Evolutionary conservation across 2,888 invertebrate species (phyloP), one percentile per base, ranked within the genome.

Genomic region (Perithous albicinctus): DNA sequence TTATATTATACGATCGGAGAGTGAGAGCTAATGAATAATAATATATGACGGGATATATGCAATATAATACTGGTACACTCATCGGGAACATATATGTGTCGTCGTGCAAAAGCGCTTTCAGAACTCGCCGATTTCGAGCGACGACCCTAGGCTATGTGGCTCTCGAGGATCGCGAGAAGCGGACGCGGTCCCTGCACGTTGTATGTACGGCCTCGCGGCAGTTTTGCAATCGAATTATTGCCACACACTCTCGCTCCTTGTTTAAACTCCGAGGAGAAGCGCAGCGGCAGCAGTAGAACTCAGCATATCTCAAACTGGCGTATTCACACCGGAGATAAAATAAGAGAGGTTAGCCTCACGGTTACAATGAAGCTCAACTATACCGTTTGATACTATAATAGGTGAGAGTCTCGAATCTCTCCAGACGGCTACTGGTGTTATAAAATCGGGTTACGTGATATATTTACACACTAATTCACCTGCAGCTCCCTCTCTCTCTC

Each of bases 221-320:
- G 76, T 89, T 89, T 89, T 87, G 88, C 89, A 90, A 90, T 87
- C 85, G 78, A 87, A 87, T 73, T 80, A 74, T 90, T 88, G 89
- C 89, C 83, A 88, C 87, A 89, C 83, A 74, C 82, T 84, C 87
- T 64, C 69, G 81, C 78, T 85, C 86, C 86, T 88, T 88, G 86
- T 89, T 87, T 81, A 86, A 69, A 10, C 59, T 26, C 46, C 54
- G 7, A 29, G n/a, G 29, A 56, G 56, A 15, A 29, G 56, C 29
- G 12, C 10, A 8, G 10, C 8, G 2, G 38, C 35, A 61, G 3
- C 26, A 38, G 51, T 23, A 32, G 15, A 8, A 43, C 67, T 69
- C 76, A 29, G 0, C 35, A 73, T 38, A 41, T 35, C 67, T 26
- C 54, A 46, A 35, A 63, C 18, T 64, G 8, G 38, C 54, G 41